Base-by-base conservation (phyloP, 1,140 invertebrate species). In the Microplitis demolitor region DNA sequence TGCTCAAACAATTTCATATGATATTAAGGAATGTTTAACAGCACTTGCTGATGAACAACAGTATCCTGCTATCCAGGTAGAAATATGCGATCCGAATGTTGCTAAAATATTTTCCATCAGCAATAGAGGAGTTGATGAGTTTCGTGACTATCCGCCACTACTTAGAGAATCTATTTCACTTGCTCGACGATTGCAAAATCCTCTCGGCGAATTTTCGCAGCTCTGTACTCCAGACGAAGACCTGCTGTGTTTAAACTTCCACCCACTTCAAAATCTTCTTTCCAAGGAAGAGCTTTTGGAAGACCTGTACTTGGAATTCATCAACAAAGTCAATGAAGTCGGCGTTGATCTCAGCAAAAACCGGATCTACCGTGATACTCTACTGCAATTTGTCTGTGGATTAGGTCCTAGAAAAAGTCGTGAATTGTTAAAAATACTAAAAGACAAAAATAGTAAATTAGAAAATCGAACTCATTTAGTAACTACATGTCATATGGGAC, bases 341-440 rank as follows among this genome's bases (percentile, higher is more conserved):
- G 98, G 98, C n/a, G 96, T 99, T 0, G 98, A 99, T 83, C 91
- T 99, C 4, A 99, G 99, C 83, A 89, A 94, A 79, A 91, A 95
- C 68, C 95, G 96, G 66, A 90, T 94, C 0, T 94, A 98, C 75
- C 95, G 95, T 3, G 90, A 93, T 0, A 94, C 96, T 82, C 83
- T 99, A 13, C 89, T 99, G 4, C 98, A 99, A 87, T 99, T 99
- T 86, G 93, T 99, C 2, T 98, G 97, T 86, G 98, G 98, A 51
- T 87, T 99, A 8, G 98, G 98, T 3, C 96, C 97, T 0, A 90
- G 98, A 69, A 99, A 99, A 87, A 97, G 94, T 0, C 91, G 93
- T 79, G 94, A 96, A 4, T 84, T 99, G 24, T 89, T 99, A 3
- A 96, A 97, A 88, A 91, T 94, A 14, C 88, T 98, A 60, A 98